Percentiles rank a stretch among this genome's conserved stretches.
These are phyloP conservation scores for Dendrocincla fuliginosa DNA, from an alignment of 2,797 vertebrate genomes.

Conservation along the genomic window DNA sequence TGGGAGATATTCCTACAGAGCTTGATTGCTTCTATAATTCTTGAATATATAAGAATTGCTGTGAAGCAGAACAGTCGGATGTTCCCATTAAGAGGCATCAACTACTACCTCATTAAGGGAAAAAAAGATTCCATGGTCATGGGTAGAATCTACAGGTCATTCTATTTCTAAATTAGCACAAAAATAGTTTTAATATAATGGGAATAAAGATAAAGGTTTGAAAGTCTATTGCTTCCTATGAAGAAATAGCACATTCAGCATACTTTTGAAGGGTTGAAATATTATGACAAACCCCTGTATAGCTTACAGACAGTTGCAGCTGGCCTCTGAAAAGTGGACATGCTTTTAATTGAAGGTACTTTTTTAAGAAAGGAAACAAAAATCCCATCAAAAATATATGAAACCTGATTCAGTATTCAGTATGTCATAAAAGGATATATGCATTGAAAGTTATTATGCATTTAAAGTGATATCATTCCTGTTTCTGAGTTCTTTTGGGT, in stretches of 20 bases:
- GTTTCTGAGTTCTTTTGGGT: not conserved
- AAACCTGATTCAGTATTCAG: not conserved
- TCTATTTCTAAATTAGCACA: constrained; percentile 26
- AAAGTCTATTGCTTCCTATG: not conserved
- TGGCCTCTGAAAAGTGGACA: not conserved
- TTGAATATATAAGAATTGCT: constrained; percentile 47
- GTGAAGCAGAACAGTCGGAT: constrained; percentile 34
- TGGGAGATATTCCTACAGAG: constrained; percentile 41
- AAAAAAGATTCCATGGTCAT: constrained; percentile 13
- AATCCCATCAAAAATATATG: not conserved
- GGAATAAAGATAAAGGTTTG: not conserved
- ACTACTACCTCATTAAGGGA: constrained; percentile 22
- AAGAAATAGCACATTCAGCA: not conserved
- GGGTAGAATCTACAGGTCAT: not conserved
- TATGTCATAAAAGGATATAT: not conserved
- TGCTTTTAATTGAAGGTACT: not conserved
- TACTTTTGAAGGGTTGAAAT: not conserved
- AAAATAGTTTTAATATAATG: not conserved
- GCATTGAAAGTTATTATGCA: not conserved
- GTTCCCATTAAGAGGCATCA: constrained; percentile 6
- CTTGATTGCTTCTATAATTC: constrained; percentile 63
- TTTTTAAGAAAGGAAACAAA: not conserved
- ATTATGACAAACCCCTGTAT: not conserved
- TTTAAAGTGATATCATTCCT: not conserved
- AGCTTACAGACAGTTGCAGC: not conserved